Base-by-base conservation (phyloP, 2,888 invertebrate genomes). In the Cyclophora punctaria region DNA sequence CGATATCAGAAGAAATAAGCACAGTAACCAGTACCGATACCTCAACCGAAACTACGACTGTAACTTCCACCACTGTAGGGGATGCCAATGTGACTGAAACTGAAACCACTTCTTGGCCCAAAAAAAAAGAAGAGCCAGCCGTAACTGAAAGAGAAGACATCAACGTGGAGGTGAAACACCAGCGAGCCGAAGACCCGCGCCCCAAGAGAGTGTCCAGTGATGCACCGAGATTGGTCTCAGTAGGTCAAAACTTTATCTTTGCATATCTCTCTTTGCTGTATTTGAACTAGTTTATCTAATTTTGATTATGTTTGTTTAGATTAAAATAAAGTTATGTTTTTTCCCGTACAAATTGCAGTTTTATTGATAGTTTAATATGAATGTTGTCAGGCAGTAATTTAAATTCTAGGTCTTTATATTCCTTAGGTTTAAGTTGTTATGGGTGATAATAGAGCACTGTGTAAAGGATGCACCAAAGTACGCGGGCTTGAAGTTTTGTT, bases 401-500 rank as follows among this genome's bases (percentile, higher is more conserved):
- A 20, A 20, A 20, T 20, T 20, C 20, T 20, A 20, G 20, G 20
- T 20, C 20, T 20, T 20, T 20, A 20, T 20, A 20, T 20, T 20
- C 20, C 20, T 20, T 20, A 20, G 20, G 20, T 20, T 20, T 20
- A 20, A 20, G 20, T 20, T 20, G 20, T 20, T 20, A 2, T 20
- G 20, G 20, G 20, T 20, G 20, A 20, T 20, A 20, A 20, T 20
- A 20, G 20, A 20, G 20, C 2, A 20, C 20, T 20, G 20, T 20
- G 20, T 20, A 20, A 64, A 65, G 66, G 63, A 65, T 58, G 63
- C 56, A 56, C 57, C 55, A 58, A 42, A 47, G 50, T 51, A 47
- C 53, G 54, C 50, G 55, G 50, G 45, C 52, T 51, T 55, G 60
- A 83, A 83, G 79, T 83, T 83, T 78, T 63, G 52, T 57, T 69